Percentiles rank a stretch among this genome's conserved stretches.
phyloP scores from a whole-genome alignment of 2,888 invertebrate genomes.

The Hipparchia semele region DNA sequence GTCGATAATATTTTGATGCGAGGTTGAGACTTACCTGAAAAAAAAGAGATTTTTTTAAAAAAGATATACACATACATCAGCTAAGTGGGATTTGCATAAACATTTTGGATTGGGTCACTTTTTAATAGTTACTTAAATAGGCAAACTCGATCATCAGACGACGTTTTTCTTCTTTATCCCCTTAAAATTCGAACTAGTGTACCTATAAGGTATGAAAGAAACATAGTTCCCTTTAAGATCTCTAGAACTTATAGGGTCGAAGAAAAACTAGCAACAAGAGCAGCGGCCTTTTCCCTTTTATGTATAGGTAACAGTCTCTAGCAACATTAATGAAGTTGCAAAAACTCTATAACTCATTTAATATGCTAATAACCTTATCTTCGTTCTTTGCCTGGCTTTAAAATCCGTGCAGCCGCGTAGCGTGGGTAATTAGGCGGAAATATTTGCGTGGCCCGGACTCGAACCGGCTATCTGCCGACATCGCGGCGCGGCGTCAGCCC shows the following conservation, averaged over 20 bases:
- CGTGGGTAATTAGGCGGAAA: slow-evolving; percentile 66
- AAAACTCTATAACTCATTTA: slow-evolving; percentile 19
- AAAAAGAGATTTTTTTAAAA: slow-evolving; percentile 40
- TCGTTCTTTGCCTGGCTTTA: slow-evolving; percentile 19
- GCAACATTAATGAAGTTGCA: neutral
- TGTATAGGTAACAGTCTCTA: neutral
- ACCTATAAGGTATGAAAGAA: no score
- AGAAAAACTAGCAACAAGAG: no score
- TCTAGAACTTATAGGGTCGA: no score
- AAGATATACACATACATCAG: slow-evolving; percentile 10
- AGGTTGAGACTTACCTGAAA: slow-evolving; percentile 54
- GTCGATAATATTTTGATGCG: slow-evolving; percentile 1
- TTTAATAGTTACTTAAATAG: no score
- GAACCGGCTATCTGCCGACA: slow-evolving; percentile 67
- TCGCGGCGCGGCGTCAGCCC: slow-evolving; percentile 65
- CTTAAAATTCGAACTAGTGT: no score
- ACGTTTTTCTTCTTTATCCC: no score
- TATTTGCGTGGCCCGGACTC: slow-evolving; percentile 60
- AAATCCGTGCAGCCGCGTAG: slow-evolving; percentile 47
- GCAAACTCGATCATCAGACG: no score
- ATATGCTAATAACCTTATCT: slow-evolving; percentile 31
- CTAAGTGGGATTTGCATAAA: no score
- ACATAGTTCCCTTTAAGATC: no score
- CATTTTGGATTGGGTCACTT: no score
- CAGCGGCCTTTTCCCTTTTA: no score